Conservation (phyloP, 2,888 invertebrate genomes). For the Tolmerus cingulatus region DNA sequence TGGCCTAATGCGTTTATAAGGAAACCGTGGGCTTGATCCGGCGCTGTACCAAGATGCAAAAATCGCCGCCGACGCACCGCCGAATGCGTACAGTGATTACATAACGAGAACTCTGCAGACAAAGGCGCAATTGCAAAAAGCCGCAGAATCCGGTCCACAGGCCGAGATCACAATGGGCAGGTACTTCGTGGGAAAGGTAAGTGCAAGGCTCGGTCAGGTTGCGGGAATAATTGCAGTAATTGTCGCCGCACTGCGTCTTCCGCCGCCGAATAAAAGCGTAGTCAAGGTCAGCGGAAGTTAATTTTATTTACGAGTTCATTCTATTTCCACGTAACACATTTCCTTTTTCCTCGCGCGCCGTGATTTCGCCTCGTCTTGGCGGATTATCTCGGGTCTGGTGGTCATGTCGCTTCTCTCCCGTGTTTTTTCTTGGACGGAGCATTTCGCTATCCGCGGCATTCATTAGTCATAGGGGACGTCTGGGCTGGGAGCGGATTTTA, state of each 20-base stretch:
- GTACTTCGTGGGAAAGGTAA: background rate
- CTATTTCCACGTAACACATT: slow-evolving; percentile 29
- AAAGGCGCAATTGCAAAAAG: background rate
- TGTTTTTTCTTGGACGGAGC: background rate
- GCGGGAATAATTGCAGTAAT: background rate
- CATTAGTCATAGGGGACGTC: background rate
- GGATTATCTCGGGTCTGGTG: background rate
- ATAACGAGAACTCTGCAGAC: background rate
- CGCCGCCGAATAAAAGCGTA: background rate
- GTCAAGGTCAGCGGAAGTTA: slow-evolving; percentile 34
- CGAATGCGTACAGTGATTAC: background rate
- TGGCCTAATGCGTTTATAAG: background rate
- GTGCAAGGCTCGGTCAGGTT: background rate
- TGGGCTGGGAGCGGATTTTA: background rate
- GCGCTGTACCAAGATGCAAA: background rate
- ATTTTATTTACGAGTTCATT: slow-evolving; percentile 24
- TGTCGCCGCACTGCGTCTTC: background rate
- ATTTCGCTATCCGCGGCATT: background rate
- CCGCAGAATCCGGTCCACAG: background rate
- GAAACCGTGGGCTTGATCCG: background rate
- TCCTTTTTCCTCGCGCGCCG: background rate
- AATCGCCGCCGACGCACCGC: background rate
- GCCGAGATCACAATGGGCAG: background rate
- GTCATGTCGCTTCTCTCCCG: background rate
- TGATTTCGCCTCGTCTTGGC: background rate